phyloP scores from a whole-genome alignment of 30 jellyfish, hydroid and myxozoan genomes.

The Sanderia malayensis region DNA sequence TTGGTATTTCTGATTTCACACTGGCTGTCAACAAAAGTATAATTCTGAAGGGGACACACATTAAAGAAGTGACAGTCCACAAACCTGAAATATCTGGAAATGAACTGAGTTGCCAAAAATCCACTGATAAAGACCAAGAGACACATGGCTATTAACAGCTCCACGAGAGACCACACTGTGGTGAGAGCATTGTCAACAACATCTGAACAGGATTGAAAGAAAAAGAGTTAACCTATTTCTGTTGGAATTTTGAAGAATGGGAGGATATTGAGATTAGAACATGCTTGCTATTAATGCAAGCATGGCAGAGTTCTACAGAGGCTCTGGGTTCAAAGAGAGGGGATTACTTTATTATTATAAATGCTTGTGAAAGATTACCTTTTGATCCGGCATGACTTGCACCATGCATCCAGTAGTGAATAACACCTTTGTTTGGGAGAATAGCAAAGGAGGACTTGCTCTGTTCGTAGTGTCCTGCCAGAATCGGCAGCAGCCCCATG shows the following conservation, averaged over 20 bases:
- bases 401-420: conserved; percentile 87
- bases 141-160: conserved; percentile 67
- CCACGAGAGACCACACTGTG: conserved; percentile 68
- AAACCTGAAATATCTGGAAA: conserved; percentile 84
- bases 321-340: too few relatives aligned
- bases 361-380: too few relatives aligned
- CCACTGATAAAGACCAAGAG: conserved; percentile 66
- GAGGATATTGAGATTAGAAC: too few relatives aligned
- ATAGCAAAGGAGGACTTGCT: conserved; percentile 62
- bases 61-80: conserved; percentile 1
- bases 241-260: too few relatives aligned
- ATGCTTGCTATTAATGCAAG: too few relatives aligned
- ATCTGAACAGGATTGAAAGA: conserved; percentile 18
- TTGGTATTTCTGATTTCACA: too few relatives aligned
- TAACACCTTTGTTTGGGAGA: conserved; percentile 60
- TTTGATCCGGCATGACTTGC: conserved; percentile 67
- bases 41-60: too few relatives aligned
- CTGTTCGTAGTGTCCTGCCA: conserved; percentile 83
- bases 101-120: conserved; percentile 77
- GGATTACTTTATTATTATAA: too few relatives aligned
- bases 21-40: too few relatives aligned
- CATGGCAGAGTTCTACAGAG: too few relatives aligned
- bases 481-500: conserved; percentile 86
- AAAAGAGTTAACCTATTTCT: too few relatives aligned
- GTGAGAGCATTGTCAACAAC: conserved; percentile 44